Conservation (phyloP, 2,888 invertebrate species). For the Meloe dianella region DNA sequence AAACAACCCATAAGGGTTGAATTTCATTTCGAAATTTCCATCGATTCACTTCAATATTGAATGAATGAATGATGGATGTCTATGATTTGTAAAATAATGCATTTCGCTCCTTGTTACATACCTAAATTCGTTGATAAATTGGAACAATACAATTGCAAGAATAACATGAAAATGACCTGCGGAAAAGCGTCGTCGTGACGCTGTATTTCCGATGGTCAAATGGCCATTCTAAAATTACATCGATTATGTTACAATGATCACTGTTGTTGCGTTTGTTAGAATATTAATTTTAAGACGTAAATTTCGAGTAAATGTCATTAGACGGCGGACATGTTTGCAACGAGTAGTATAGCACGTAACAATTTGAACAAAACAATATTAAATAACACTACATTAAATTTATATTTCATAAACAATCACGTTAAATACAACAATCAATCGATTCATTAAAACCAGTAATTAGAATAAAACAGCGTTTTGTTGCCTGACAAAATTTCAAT, state of each 20-base stretch:
- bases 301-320: conserved; percentile 43
- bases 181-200: conserved; percentile 3
- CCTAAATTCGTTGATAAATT: background rate
- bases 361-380: conserved; percentile 10
- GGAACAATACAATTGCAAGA: background rate
- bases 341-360: conserved; percentile 42
- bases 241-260: background rate
- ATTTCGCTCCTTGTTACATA: background rate
- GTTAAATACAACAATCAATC: background rate
- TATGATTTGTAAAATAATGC: too few species aligned
- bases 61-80: too few species aligned
- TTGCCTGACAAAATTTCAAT: background rate
- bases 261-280: background rate
- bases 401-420: conserved; percentile 13
- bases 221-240: conserved; percentile 12
- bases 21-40: background rate
- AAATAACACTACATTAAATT: conserved; percentile 18
- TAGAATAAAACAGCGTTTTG: background rate
- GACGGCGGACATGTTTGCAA: conserved; percentile 52
- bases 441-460: background rate
- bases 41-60: too few species aligned
- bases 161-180: background rate
- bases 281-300: conserved; percentile 46
- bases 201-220: conserved; percentile 6
- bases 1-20: background rate